Conservation (phyloP, 2,888 invertebrate species). For the Ganaspis brasiliensis region DNA sequence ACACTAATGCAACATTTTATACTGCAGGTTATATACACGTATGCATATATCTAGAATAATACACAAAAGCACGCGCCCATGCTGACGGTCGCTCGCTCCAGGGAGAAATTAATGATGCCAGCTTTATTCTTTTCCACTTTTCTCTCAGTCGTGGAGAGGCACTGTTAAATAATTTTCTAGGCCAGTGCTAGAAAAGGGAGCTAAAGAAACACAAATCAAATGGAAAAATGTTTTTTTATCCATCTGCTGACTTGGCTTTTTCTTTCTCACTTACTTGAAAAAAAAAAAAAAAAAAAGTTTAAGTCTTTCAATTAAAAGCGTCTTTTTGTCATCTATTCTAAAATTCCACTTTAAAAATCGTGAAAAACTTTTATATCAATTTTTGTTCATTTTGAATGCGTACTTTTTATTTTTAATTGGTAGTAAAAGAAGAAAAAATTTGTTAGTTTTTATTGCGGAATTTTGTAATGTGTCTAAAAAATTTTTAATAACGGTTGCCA, state of each 20-base stretch:
- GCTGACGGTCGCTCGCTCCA: constrained; percentile 3
- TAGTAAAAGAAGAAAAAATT: too few relatives aligned
- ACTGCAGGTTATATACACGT: not conserved
- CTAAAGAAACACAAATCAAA: constrained; percentile 12
- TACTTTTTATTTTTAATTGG: too few relatives aligned
- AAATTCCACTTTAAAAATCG: too few relatives aligned
- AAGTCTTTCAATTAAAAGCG: too few relatives aligned
- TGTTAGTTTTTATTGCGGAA: too few relatives aligned
- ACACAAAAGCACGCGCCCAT: constrained; percentile 15
- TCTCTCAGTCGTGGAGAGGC: constrained; percentile 2
- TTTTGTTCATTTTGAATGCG: too few relatives aligned
- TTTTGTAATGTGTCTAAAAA: too few relatives aligned
- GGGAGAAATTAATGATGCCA: constrained; percentile 20
- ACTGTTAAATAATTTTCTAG: constrained; percentile 15
- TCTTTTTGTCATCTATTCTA: too few relatives aligned
- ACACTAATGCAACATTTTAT: constrained; percentile 11
- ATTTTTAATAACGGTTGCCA: too few relatives aligned
- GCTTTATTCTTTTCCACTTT: constrained; percentile 20
- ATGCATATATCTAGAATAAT: not conserved
- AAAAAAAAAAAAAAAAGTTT: too few relatives aligned
- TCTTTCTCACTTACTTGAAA: not conserved
- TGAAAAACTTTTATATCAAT: too few relatives aligned
- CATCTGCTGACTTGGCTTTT: constrained; percentile 5
- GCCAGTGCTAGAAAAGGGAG: constrained; percentile 9
- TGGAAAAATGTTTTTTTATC: constrained; percentile 9